Percentiles rank a stretch among this genome's conserved stretches.
Evolutionary conservation across 2,113 vertebrate genomes (phyloP).

Genomic region (Caranx ignobilis): DNA sequence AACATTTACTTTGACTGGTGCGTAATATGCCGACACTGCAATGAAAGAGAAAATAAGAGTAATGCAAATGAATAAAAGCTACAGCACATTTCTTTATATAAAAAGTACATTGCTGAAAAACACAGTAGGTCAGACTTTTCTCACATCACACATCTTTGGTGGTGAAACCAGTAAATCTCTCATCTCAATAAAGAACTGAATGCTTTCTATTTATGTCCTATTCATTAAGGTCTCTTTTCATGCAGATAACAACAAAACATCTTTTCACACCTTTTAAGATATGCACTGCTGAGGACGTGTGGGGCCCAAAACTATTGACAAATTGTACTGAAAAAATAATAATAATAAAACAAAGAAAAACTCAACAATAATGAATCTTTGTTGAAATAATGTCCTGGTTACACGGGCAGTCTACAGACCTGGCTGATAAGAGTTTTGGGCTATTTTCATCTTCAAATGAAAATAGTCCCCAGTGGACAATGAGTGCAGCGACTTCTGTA

Average conservation of each 20-base stretch:
- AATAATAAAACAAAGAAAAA: neutral
- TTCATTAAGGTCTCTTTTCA: constrained; percentile 47
- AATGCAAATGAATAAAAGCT: constrained; percentile 19
- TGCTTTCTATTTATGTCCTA: constrained; percentile 7
- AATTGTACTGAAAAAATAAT: constrained; percentile 32
- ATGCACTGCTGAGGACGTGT: constrained; percentile 1
- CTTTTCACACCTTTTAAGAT: constrained; percentile 56
- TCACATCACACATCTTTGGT: neutral
- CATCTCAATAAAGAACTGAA: constrained; percentile 12
- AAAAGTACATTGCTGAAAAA: neutral
- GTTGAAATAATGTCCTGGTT: constrained; percentile 1
- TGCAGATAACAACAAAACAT: constrained; percentile 29
- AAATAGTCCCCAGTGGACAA: neutral
- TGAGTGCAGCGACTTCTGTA: neutral
- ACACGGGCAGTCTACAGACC: constrained; percentile 7
- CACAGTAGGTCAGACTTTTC: neutral
- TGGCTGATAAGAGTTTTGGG: constrained; percentile 5
- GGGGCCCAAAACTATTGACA: constrained; percentile 18
- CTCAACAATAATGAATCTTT: neutral
- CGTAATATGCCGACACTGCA: neutral
- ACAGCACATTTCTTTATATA: constrained; percentile 1
- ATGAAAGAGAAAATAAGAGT: neutral
- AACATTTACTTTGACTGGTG: constrained; percentile 18
- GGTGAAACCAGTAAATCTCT: constrained; percentile 8
- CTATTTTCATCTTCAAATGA: constrained; percentile 20